Evolutionary conservation across 2,888 invertebrate species (phyloP), one percentile per base, ranked within the genome.

Genomic region (Lagria hirta): DNA sequence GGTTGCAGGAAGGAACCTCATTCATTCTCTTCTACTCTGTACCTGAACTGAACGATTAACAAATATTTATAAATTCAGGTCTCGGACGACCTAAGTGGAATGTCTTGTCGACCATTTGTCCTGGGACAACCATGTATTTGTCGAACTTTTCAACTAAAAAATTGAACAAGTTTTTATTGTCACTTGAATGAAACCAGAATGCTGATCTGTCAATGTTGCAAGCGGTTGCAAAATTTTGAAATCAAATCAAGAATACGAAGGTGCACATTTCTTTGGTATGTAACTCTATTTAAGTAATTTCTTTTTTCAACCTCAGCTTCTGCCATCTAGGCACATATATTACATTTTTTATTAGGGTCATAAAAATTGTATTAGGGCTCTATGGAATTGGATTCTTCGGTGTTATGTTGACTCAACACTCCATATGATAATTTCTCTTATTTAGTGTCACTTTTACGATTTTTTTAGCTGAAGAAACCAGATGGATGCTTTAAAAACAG

Each of bases 41-140:
- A 61, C 58, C 58, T 59, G 54, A 51, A 58, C 55, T 53, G 55
- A 58, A 57, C 61, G 61, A 64, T 64, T 61, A 65, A 65, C 65
- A 66, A 66, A 68, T 66, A 66, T 66, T 66, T 66, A 65, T 66
- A 65, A n/a, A 64, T 63, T 64, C 63, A 60, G 60, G 62, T 53
- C 61, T 52, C 47, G 59, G 50, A 48, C 54, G 53, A 48, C 57
- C 62, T 67, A 67, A 68, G 68, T 68, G 68, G 68, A 66, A 66
- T 68, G 62, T 65, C 68, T 64, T 68, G 68, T 68, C 61, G 56
- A 62, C 60, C 64, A 66, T 68, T 66, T 67, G 65, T 68, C 64
- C 61, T 54, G 58, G 59, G 60, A 62, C 58, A 61, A 64, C n/a
- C n/a, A n/a, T n/a, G 62, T 59, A 56, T 64, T 65, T 62, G 38